Conservation (phyloP, 1,140 invertebrate species). For the Bombus ignitus region DNA sequence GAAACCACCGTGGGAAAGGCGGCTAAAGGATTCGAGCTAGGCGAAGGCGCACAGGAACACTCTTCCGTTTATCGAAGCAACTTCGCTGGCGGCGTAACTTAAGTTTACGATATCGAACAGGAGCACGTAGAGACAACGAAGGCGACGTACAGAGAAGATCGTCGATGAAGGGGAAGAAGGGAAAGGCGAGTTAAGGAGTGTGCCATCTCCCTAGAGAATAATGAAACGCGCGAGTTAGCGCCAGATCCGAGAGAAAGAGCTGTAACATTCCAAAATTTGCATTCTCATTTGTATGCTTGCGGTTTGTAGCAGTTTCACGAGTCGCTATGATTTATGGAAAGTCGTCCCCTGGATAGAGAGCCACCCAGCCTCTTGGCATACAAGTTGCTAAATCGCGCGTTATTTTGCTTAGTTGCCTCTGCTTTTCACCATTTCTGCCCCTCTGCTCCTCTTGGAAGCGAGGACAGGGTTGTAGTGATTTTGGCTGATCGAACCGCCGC, state of each 20-base stretch:
- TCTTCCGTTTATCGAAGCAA: conserved; percentile 26
- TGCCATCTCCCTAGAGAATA: background rate
- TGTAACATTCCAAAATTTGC: conserved; percentile 36
- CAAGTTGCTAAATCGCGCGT: conserved; percentile 44
- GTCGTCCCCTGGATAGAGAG: background rate
- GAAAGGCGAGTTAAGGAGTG: background rate
- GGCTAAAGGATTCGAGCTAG: background rate
- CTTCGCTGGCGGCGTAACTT: too few species aligned
- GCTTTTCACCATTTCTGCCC: background rate
- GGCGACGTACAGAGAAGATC: background rate
- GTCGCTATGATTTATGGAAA: conserved; percentile 60
- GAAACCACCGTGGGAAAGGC: background rate
- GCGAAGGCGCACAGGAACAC: conserved; percentile 2
- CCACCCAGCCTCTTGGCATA: background rate
- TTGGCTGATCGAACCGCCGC: background rate
- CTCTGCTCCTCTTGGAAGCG: background rate
- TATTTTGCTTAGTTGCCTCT: background rate
- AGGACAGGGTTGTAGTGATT: background rate
- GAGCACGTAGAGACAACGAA: too few species aligned
- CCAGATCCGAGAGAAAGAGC: background rate
- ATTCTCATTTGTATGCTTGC: conserved; percentile 57
- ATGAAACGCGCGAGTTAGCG: background rate
- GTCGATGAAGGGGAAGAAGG: background rate
- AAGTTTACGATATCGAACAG: conserved; percentile 25
- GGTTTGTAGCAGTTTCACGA: conserved; percentile 32